Base-by-base conservation (phyloP, 2,113 vertebrate species). In the Elaphurus davidianus region DNA sequence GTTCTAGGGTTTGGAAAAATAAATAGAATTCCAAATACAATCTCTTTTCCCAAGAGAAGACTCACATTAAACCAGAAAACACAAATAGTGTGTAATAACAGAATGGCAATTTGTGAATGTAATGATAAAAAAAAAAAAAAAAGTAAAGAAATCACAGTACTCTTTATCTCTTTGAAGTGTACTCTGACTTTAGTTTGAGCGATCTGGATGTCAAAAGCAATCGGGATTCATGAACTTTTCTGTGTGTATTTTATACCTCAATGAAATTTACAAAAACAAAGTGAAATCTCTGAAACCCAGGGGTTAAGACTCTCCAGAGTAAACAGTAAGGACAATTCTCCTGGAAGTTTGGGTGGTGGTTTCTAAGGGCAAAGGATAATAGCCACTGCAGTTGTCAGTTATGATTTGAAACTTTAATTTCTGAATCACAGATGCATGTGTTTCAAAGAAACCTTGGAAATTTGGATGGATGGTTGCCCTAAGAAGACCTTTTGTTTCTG, bases 321-420 rank as follows among this genome's bases (percentile, higher is more conserved):
- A 45, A 86, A 79, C 17, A 76, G 28, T 21, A 64, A 55, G 15
- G 82, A 40, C 3, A 94, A 19, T 15, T 79, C 19, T 64, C 25
- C n/a, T 90, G 4, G 28, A 76, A 62, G 17, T 60, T 62, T 95
- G n/a, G 47, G 40, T 87, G 59, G 25, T 45, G 23, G 14, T 67
- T 95, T 33, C 28, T 55, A 30, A 67, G 47, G 43, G 25, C 40
- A 55, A 54, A 79, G 52, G 2, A 27, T 7, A 50, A n/a, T 71
- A 23, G 17, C 6, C 17, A 50, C 30, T 87, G 8, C 6, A 82
- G 50, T 45, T 74, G n/a, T 57, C 91, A 90, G 28, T 59, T 33
- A 36, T 57, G 7, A 87, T 93, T 82, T 81, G 40, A 23, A 94
- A 86, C 60, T 92, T 95, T 82, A 95, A 76, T 60, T 89, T 92